Conservation (phyloP, 2,113 vertebrate species). For the Takifugu bimaculatus region DNA sequence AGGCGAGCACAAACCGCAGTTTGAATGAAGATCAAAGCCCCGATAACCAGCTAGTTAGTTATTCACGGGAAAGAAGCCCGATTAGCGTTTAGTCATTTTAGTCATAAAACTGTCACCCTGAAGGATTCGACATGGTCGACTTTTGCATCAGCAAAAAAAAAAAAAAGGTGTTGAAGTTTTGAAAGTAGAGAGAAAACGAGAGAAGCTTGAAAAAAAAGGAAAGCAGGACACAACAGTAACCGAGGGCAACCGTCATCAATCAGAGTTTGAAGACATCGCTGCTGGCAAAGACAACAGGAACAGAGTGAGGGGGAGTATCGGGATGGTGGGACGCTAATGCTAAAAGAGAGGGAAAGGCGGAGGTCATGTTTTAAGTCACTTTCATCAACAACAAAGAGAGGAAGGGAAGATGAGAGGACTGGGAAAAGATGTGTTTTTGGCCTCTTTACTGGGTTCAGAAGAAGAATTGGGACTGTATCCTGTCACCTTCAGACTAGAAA, state of each 20-base stretch:
- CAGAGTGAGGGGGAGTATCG: constrained; percentile 33
- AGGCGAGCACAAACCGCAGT: too few species aligned
- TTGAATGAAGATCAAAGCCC: too few species aligned
- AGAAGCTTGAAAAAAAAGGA: constrained; percentile 59
- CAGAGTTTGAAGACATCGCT: constrained; percentile 72
- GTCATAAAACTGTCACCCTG: constrained; percentile 12
- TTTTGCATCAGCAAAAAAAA: constrained; percentile 38
- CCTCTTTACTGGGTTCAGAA: constrained; percentile 63
- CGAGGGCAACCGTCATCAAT: constrained; percentile 69
- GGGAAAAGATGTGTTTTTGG: constrained; percentile 51
- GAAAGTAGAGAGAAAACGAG: not conserved
- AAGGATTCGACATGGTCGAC: constrained; percentile 17
- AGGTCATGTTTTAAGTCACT: constrained; percentile 34
- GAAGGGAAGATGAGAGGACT: not conserved
- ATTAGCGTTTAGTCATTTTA: not conserved
- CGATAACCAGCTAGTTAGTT: too few species aligned
- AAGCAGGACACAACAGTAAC: constrained; percentile 68
- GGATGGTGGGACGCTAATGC: constrained; percentile 55
- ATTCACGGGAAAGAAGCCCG: too few species aligned
- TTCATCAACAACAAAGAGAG: constrained; percentile 7
- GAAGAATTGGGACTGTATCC: constrained; percentile 61
- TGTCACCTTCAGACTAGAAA: constrained; percentile 61
- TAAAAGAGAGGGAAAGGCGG: constrained; percentile 18
- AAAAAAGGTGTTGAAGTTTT: constrained; percentile 42
- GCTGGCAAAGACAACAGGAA: constrained; percentile 68